These are phyloP conservation scores for Pelodiscus sinensis DNA, from an alignment of 2,113 vertebrate genomes.

Conservation along the genomic window DNA sequence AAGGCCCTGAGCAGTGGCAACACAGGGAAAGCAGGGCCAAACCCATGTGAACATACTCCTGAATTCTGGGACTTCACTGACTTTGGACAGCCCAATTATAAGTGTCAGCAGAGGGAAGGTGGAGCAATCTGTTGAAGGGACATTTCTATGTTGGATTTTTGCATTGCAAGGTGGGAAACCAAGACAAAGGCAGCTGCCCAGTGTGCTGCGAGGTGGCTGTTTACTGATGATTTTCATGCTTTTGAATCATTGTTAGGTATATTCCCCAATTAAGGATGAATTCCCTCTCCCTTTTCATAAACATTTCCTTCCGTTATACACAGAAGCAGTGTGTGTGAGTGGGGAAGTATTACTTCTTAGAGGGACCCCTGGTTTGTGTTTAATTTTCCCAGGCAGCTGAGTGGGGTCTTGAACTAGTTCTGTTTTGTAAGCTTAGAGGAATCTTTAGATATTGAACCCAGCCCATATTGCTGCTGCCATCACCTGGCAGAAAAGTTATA, in stretches of 20 bases:
- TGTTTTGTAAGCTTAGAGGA: background rate
- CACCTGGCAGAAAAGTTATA: background rate
- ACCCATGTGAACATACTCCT: background rate
- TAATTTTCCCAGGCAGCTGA: background rate
- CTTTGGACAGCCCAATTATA: background rate
- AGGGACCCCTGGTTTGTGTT: background rate
- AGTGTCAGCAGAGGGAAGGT: background rate
- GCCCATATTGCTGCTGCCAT: background rate
- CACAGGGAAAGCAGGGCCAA: background rate
- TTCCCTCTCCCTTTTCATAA: background rate
- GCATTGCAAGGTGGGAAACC: background rate
- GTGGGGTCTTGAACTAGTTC: background rate
- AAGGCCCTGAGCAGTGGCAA: background rate
- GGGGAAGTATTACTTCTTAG: background rate
- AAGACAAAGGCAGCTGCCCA: background rate
- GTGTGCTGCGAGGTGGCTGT: background rate
- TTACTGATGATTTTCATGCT: background rate
- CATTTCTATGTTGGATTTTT: background rate
- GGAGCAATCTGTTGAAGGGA: background rate
- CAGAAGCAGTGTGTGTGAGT: background rate
- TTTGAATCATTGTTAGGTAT: background rate
- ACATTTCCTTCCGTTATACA: background rate
- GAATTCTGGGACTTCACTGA: background rate
- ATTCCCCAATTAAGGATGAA: background rate
- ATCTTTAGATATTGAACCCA: background rate